Conservation (phyloP, 2,888 invertebrate species). For the Sisyra terminalis region DNA sequence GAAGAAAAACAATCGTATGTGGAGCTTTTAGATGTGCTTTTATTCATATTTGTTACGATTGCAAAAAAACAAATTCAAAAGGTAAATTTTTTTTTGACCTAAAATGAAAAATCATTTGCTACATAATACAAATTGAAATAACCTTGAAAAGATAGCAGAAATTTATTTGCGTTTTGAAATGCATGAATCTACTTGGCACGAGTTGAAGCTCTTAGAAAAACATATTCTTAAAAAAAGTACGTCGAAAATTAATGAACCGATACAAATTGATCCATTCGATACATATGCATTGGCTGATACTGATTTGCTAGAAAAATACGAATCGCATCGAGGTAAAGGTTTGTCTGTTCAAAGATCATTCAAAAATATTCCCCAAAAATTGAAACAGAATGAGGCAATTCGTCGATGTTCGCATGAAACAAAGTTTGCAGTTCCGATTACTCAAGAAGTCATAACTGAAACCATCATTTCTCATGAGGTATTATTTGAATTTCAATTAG, state of each 20-base stretch:
- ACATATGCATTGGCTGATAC: background rate
- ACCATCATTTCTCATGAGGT: slow-evolving; percentile 1
- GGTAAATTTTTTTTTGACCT: background rate
- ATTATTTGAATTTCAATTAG: background rate
- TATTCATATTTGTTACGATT: slow-evolving; percentile 4
- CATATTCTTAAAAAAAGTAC: background rate
- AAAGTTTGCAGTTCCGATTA: background rate
- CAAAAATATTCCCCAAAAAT: no score
- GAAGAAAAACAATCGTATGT: background rate
- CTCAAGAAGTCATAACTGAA: background rate
- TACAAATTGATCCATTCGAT: slow-evolving; percentile 5
- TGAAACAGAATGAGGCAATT: no score
- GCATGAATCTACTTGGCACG: slow-evolving; percentile 1
- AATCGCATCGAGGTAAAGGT: background rate
- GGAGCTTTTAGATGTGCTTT: slow-evolving; percentile 3
- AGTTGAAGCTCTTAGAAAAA: slow-evolving; percentile 6
- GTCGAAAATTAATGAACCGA: background rate
- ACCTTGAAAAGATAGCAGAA: slow-evolving; percentile 4
- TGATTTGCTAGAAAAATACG: background rate
- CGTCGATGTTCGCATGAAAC: background rate
- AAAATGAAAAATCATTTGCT: background rate
- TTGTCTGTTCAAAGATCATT: background rate
- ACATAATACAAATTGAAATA: background rate
- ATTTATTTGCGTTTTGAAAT: slow-evolving; percentile 2
- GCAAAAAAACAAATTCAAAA: slow-evolving; percentile 6